These are phyloP conservation scores for Latrodectus geometricus DNA, from an alignment of 1,140 invertebrate genomes.

Conservation along the genomic window DNA sequence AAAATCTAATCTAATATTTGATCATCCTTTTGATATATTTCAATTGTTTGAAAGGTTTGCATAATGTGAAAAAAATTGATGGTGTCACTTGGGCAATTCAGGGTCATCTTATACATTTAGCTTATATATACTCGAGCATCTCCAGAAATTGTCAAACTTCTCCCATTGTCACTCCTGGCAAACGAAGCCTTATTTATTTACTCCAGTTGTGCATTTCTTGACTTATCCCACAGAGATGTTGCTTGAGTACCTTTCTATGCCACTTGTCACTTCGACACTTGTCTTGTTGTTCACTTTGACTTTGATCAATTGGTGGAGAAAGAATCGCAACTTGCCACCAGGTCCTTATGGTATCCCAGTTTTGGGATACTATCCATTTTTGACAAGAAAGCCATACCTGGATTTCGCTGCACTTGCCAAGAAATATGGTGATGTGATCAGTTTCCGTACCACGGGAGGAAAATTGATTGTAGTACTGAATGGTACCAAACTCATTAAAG, in stretches of 20 bases:
- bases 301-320: neutral
- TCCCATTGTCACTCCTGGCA: neutral
- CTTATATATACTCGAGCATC: neutral
- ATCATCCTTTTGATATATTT: neutral
- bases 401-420: constrained; percentile 5
- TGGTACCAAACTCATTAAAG: constrained; percentile 24
- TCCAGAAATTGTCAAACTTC: no score
- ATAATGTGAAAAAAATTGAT: neutral
- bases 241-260: neutral
- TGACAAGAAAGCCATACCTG: neutral
- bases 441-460: constrained; percentile 25
- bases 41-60: neutral
- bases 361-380: constrained; percentile 17
- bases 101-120: neutral
- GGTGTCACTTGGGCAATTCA: neutral
- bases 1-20: neutral
- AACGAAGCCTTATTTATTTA: neutral
- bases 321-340: constrained; percentile 22
- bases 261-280: neutral
- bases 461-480: constrained; percentile 17
- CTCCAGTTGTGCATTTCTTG: neutral
- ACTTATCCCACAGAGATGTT: neutral
- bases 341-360: constrained; percentile 32
- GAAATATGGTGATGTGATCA: constrained; percentile 18
- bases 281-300: constrained; percentile 70